Base-by-base conservation (phyloP, 2,113 vertebrate species). In the Pithys albifrons region DNA sequence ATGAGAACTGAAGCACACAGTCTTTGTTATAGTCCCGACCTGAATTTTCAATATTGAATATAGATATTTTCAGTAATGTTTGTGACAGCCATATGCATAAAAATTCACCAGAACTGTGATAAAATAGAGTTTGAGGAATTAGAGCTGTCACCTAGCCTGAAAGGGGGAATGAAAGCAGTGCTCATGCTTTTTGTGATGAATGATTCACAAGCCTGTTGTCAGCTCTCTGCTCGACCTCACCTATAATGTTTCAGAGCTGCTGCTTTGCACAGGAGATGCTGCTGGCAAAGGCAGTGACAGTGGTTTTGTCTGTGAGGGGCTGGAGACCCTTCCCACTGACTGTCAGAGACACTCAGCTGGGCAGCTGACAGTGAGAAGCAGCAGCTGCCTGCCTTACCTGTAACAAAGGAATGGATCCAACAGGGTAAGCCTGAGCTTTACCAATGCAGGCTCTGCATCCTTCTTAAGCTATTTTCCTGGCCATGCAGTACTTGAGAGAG, bases 1-100 rank as follows among this genome's bases (percentile, higher is more conserved):
- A 19, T 0, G 0, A 59, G 28, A 45, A 18, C 23, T 55, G 20
- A 10, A 0, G 0, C 35, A 18, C 14, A 37, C 4, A 10, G 23
- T 23, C 41, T 86, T 71, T 16, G 12, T 62, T 59, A 49, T 58
- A 52, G 4, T 64, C 39, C 33, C 2, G 2, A 35, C 14, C 11
- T 57, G 49, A 66, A 61, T 82, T 79, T 82, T 82, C 48, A 10
- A 15, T 54, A 76, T 82, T 22, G 64, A 64, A 89, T 65, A 88
- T 7, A 82, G 48, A 61, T 11, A 39, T 93, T 94, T 69, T 25
- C 67, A 93, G 55, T 41, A 73, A 61, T 58, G 41, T 59, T 89
- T 88, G 22, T 82, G 81, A 65, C 66, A 95, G 69, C 18, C 48
- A 48, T n/a, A 72, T 18, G 45, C 35, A 66, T 66, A 73, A 93